Percentiles rank a stretch among this genome's conserved stretches.
phyloP scores from a whole-genome alignment of 2,888 invertebrate species.

The Luperina testacea region DNA sequence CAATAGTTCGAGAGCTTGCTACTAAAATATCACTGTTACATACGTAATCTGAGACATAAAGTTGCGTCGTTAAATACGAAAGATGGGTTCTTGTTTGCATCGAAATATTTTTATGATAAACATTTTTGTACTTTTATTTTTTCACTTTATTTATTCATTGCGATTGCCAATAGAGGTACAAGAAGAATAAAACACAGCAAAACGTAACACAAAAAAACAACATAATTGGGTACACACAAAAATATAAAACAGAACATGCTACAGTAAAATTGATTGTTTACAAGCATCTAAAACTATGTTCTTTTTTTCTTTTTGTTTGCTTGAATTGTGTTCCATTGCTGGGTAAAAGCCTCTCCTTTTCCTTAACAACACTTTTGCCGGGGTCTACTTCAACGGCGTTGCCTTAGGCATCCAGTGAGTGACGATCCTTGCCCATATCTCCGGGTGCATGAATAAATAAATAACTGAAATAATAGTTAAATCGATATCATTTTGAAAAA shows the following conservation, averaged over 20 bases:
- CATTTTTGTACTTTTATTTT: background rate
- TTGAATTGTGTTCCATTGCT: background rate
- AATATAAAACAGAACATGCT: background rate
- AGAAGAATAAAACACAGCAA: no score
- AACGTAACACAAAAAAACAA: background rate
- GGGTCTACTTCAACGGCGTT: no score
- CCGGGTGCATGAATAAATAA: background rate
- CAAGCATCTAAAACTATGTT: background rate
- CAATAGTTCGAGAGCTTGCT: slow-evolving; percentile 36
- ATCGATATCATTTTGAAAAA: background rate
- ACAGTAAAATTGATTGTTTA: background rate
- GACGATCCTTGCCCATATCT: no score
- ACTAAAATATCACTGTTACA: background rate
- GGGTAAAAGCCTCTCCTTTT: no score
- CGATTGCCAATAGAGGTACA: background rate
- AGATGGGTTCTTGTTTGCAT: no score
- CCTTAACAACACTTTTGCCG: no score
- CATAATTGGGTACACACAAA: background rate
- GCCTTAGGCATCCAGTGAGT: no score
- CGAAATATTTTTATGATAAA: background rate
- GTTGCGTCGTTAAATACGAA: background rate
- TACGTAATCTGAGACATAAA: background rate
- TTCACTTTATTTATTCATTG: background rate
- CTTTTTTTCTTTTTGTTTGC: no score
- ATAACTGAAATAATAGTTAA: background rate